Conservation (phyloP, 2,888 invertebrate genomes). For the Eremobia ochroleuca region DNA sequence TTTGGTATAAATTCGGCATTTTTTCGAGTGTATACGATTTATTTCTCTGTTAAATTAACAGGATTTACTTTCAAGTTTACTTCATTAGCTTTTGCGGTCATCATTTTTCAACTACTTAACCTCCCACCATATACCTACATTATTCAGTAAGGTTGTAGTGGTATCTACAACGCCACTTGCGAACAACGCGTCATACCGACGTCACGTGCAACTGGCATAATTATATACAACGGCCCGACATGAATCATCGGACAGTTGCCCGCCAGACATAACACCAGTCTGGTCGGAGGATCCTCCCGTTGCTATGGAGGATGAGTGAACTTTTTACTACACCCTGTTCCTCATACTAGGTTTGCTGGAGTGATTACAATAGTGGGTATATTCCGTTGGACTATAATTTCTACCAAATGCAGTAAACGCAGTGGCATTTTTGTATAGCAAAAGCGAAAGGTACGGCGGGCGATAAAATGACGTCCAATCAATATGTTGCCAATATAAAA, state of each 20-base stretch:
- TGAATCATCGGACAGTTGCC: too few species aligned
- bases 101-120: background rate
- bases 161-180: too few species aligned
- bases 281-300: too few species aligned
- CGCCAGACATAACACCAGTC: too few species aligned
- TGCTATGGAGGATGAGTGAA: too few species aligned
- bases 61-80: background rate
- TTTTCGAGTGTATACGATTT: too few species aligned
- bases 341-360: too few species aligned
- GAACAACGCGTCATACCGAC: too few species aligned
- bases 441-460: background rate
- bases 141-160: background rate
- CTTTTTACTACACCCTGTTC: too few species aligned
- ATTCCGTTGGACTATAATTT: background rate
- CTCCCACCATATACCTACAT: background rate
- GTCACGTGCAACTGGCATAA: too few species aligned
- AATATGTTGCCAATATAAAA: background rate
- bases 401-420: background rate
- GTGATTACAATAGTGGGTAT: background rate
- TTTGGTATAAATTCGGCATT: background rate
- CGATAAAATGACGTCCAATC: background rate
- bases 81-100: background rate
- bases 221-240: too few species aligned
- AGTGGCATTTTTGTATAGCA: too few species aligned
- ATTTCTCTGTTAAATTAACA: background rate